Conservation (phyloP, 2,113 vertebrate genomes). For the Orthonyx spaldingii region DNA sequence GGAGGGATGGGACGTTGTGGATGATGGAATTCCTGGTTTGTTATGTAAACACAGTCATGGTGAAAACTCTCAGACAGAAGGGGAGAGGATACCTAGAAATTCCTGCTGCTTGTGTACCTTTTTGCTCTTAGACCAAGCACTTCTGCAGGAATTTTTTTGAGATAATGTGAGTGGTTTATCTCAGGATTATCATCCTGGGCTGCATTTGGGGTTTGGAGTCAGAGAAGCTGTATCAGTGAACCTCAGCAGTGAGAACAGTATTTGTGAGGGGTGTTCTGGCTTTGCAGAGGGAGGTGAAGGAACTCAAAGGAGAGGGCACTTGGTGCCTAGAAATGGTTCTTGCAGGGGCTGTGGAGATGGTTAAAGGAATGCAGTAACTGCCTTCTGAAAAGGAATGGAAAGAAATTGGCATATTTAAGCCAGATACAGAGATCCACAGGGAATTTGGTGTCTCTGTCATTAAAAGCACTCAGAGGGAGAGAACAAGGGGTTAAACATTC, state of each 20-base stretch:
- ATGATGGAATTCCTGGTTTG: neutral
- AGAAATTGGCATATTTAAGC: neutral
- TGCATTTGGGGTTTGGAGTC: neutral
- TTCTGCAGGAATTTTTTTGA: neutral
- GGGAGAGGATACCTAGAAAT: neutral
- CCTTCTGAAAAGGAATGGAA: neutral
- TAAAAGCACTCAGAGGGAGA: neutral
- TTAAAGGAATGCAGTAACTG: neutral
- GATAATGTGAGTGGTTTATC: neutral
- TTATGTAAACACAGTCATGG: neutral
- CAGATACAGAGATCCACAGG: neutral
- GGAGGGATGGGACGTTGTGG: neutral
- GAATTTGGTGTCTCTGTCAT: neutral
- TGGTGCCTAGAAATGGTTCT: neutral
- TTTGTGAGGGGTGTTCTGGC: neutral
- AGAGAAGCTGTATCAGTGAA: neutral
- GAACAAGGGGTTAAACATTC: neutral
- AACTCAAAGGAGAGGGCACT: neutral
- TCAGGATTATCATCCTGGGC: neutral
- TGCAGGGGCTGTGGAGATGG: neutral
- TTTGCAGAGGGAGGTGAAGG: neutral
- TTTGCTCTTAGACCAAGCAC: neutral
- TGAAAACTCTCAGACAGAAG: neutral
- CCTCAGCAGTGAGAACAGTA: neutral
- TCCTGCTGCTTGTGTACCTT: neutral